Evolutionary conservation across 2,888 invertebrate species (phyloP), one percentile per base, ranked within the genome.

Genomic region (Zaprionus lineosus): DNA sequence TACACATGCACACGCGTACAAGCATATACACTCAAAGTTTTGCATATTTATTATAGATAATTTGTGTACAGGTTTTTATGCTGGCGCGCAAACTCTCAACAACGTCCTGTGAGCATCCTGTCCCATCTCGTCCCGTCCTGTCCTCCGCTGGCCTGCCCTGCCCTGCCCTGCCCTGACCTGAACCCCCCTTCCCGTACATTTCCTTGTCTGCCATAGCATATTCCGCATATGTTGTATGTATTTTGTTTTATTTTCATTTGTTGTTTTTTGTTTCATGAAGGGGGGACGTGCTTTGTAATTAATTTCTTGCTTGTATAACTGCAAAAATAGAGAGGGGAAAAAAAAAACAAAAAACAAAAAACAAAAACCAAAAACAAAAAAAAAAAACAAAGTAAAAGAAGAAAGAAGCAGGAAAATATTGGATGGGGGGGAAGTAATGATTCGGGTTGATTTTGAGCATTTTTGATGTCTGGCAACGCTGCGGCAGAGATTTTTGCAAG

Each of bases 31-130:
- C 43, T 52, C 26, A 65, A 85, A 81, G 82, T 84, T 81, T 81
- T 86, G 86, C 81, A 81, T 86, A 86, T 81, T 81, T 81, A 81
- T 81, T 81, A 81, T 81, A 81, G 81, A 81, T 81, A 86, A 81
- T 81, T 86, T 86, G 81, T 86, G 71, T 86, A 86, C 86, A 86
- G 81, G 84, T 86, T 86, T 81, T 82, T 85, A 58, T 83, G 63
- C 79, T 79, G 65, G 72, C 86, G 86, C 79, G 79, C 79, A 81
- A 84, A 85, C 86, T 83, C 82, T 81, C 86, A 76, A 73, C 84
- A 57, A 31, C 58, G 72, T 74, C 72, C 75, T 78, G 83, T 58
- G 61, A 81, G 68, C 69, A 74, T 71, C 72, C 63, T 61, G 36
- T 24, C 40, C 55, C 56, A 41, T 48, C 55, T 28, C 34, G 8